Percentiles rank a stretch among this genome's conserved stretches.
Conservation (phyloP, 2,888 invertebrate species). For the Loripinus fragilis region DNA sequence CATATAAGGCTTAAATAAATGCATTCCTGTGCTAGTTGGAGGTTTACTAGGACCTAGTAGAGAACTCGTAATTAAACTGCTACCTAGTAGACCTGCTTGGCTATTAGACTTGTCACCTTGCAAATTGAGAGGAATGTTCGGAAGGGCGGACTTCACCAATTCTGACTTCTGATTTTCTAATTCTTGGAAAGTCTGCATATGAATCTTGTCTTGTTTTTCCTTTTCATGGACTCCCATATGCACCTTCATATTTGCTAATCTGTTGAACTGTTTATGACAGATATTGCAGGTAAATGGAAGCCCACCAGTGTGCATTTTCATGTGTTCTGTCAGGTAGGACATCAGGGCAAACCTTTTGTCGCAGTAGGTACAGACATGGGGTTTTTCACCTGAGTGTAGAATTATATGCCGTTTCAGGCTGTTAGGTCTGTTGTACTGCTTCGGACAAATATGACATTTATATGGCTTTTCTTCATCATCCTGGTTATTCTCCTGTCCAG, state of each 20-base stretch:
- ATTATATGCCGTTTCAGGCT: background rate
- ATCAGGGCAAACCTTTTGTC: background rate
- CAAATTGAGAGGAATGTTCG: too few relatives aligned
- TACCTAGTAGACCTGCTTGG: background rate
- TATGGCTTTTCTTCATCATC: background rate
- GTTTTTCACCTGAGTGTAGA: background rate
- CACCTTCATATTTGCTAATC: constrained; percentile 4
- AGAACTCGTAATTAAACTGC: background rate
- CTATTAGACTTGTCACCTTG: too few relatives aligned
- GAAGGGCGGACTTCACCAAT: too few relatives aligned
- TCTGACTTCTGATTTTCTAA: too few relatives aligned
- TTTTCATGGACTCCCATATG: constrained; percentile 8
- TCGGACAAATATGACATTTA: constrained; percentile 1
- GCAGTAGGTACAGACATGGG: background rate
- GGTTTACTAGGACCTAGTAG: background rate
- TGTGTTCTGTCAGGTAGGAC: background rate
- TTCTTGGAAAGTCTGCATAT: too few relatives aligned
- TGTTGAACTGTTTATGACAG: background rate
- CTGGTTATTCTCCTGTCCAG: background rate
- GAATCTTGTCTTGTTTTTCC: background rate
- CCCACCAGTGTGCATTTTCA: constrained; percentile 2
- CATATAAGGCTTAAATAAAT: constrained; percentile 7
- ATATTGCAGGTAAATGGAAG: background rate
- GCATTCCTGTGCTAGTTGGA: background rate
- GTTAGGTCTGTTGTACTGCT: background rate